Evolutionary conservation across 2,888 invertebrate genomes (phyloP), one percentile per base, ranked within the genome.

Genomic region (Argynnis bischoffii): DNA sequence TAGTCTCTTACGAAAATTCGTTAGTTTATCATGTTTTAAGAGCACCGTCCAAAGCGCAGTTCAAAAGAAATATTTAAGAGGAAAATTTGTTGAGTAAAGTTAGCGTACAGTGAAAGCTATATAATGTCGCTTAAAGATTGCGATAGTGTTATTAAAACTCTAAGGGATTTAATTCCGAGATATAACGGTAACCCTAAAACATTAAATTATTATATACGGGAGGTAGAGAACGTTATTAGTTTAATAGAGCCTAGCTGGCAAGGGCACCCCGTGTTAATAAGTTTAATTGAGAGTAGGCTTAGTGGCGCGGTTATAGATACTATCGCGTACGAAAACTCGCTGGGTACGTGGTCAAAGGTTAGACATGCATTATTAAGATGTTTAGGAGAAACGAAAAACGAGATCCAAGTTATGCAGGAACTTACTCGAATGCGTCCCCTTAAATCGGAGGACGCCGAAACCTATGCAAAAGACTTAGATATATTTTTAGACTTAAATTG

Each of bases 301-400:
- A 70, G 67, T 60, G 67, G 67, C 14, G 63, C 60, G 51, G 65
- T 66, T 6, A 63, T 68, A 54, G 65, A 70, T 31, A 67, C 55
- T 16, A 60, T 69, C 14, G 68, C 68, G 3, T 66, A 66, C 35
- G 66, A 69, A 55, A 47, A 55, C 2, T 47, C 55, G 0, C 48
- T 68, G n/a, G 48, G 59, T 14, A 55, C 65, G 2, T 69, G 61
- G 69, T n/a, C 14, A 3, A 55, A 53, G n/a, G 21, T 66, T n/a
- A 60, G 61, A 21, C 31, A 48, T 6, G 61, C 65, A 55, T 41
- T 67, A 61, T 3, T 56, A 56, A 50, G 64, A 55, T 56, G 67
- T 18, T 63, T 67, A 63, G 70, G 64, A 6, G 35, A 59, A 55
- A 21, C 61, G 6, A 51, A 46, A 15, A 64, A 64, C 72, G 60